Evolutionary conservation across 2,888 invertebrate species (phyloP).

Genomic region (Pristionchus fissidentatus): DNA sequence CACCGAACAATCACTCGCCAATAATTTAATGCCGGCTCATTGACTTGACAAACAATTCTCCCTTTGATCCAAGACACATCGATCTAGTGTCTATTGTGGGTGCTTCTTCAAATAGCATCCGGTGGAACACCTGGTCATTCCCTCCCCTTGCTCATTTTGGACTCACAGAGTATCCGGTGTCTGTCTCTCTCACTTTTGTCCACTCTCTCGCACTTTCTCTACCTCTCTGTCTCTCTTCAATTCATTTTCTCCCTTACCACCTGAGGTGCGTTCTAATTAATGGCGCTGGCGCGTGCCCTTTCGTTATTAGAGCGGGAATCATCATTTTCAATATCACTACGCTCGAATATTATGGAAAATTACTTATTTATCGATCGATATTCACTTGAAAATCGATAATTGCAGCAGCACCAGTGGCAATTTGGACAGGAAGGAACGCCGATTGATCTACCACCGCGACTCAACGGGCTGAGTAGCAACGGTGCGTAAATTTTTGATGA

Average conservation of each 20-base stretch:
- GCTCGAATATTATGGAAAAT: no score
- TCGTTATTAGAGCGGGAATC: background rate
- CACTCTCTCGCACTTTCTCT: background rate
- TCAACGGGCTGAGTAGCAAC: constrained; percentile 10
- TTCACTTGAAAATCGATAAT: background rate
- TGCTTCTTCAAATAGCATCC: no score
- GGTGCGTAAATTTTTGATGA: constrained; percentile 12
- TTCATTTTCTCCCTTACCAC: background rate
- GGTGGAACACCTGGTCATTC: no score
- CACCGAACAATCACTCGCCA: no score
- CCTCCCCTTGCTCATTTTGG: no score
- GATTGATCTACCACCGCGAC: constrained; percentile 39
- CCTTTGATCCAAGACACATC: no score
- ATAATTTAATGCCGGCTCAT: no score
- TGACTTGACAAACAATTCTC: no score
- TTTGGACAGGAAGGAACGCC: constrained; percentile 41
- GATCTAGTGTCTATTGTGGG: no score
- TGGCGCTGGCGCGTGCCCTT: constrained; percentile 7
- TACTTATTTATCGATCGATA: no score
- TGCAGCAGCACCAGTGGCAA: constrained; percentile 40
- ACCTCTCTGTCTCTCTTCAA: background rate
- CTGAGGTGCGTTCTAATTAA: constrained; percentile 22
- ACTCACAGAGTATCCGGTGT: no score
- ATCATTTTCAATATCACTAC: no score
- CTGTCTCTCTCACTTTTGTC: background rate